A percentile compares a stretch with the other conserved stretches of the same genome.
Conservation (phyloP, 1,140 invertebrate species). For the Uloborus diversus region DNA sequence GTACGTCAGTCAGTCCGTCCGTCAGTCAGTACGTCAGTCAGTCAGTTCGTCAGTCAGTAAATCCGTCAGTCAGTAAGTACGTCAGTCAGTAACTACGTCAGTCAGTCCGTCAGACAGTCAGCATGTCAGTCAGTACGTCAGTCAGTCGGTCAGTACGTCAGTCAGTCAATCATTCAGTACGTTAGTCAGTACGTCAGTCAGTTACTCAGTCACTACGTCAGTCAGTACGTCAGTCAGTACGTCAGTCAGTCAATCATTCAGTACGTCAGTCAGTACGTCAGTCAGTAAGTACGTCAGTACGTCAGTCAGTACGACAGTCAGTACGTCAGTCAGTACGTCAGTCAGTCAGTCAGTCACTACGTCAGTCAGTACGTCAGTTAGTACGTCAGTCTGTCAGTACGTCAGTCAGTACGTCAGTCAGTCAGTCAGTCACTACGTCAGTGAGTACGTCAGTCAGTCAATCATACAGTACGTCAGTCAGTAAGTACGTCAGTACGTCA, state of each 20-base stretch:
- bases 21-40: background rate
- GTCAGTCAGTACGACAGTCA: background rate
- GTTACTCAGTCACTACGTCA: background rate
- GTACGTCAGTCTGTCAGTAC: background rate
- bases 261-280: background rate
- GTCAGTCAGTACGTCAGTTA: background rate
- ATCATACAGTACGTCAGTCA: background rate
- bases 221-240: background rate
- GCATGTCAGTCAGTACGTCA: background rate
- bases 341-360: background rate
- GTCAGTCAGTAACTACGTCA: background rate
- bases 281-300: background rate
- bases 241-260: background rate
- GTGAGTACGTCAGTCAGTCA: too few relatives aligned
- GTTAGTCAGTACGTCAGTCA: background rate
- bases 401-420: too few relatives aligned
- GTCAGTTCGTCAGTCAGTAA: background rate
- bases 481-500: background rate
- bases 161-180: background rate
- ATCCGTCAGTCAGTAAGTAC: background rate
- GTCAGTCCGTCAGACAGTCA: background rate
- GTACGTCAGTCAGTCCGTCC: background rate
- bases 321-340: background rate
- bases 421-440: too few relatives aligned
- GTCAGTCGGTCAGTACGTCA: background rate